Conservation (phyloP, 2,797 vertebrate genomes). For the Naso thynnoides region DNA sequence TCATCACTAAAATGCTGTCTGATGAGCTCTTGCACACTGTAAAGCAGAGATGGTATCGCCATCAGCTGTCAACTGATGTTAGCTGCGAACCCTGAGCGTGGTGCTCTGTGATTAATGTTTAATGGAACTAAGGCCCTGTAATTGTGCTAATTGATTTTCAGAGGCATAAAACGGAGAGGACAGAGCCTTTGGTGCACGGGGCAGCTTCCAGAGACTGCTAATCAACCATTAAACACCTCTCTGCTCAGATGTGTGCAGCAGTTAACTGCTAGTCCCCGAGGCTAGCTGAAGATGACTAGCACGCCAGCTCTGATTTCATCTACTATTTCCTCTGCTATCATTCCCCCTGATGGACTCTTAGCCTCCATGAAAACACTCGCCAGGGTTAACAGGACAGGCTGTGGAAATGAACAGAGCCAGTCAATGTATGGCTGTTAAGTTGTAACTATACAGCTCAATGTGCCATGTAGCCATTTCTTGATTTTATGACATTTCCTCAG, state of each 20-base stretch:
- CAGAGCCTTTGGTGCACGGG: conserved; percentile 43
- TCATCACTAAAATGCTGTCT: conserved; percentile 32
- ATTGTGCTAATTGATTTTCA: conserved; percentile 69
- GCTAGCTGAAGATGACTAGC: conserved; percentile 51
- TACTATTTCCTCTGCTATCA: conserved; percentile 28
- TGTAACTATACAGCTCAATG: conserved; percentile 46
- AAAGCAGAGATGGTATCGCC: conserved; percentile 27
- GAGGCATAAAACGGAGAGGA: conserved; percentile 53
- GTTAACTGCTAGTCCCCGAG: conserved; percentile 31
- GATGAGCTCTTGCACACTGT: conserved; percentile 31
- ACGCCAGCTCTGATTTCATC: conserved; percentile 35
- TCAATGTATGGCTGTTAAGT: conserved; percentile 7
- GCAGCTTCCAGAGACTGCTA: conserved; percentile 46
- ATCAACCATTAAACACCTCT: conserved; percentile 67
- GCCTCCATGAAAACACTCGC: conserved; percentile 1
- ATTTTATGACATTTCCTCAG: conserved; percentile 31
- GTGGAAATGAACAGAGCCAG: conserved; percentile 35
- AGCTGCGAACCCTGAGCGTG: conserved; percentile 20
- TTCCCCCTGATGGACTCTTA: conserved; percentile 20
- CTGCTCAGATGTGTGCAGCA: conserved; percentile 46
- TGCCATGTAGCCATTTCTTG: conserved; percentile 28
- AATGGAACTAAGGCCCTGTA: conserved; percentile 43
- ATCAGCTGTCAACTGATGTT: conserved; percentile 51
- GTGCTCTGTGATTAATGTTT: conserved; percentile 54
- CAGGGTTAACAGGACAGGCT: conserved; percentile 14